Evolutionary conservation across 2,797 vertebrate genomes (phyloP), one percentile per base, ranked within the genome.

Genomic region (Aulostomus chinensis): DNA sequence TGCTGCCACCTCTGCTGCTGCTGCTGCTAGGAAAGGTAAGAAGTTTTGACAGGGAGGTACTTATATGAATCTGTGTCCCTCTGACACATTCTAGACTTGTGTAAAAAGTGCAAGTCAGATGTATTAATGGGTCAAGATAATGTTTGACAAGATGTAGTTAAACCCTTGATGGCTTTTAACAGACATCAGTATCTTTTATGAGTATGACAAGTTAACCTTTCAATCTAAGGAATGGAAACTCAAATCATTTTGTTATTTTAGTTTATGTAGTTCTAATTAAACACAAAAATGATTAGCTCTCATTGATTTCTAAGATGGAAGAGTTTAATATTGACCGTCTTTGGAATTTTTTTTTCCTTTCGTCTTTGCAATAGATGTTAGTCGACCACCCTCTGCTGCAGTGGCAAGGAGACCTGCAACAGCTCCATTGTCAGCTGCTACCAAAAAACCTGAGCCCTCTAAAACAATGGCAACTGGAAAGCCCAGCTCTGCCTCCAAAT

Each of bases 1-100:
- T 5, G 41, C 66, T n/a, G n/a, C n/a, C n/a, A n/a, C n/a, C 42
- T 30, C 76, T 50, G 52, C 61, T 8, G 24, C 64, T 29, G 42
- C 68, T 48, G 35, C 74, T 49, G 47, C 59, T 5, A 90, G 77
- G 73, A 93, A 86, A 91, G 91, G 92, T 92, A 1, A 32, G 52
- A 30, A 3, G 2, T 40, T 47, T 5, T 33, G 14, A 15, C 4
- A 2, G 3, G 1, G 16, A 51, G 7, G 18, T 3, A 1, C 2
- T 17, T 1, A 7, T 34, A 3, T 21, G 20, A 3, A 21, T 21
- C 20, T 21, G 3, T 6, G 20, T 21, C 20, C 20, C 20, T 21
- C 6, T 21, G n/a, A n/a, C n/a, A n/a, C n/a, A n/a, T n/a, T n/a
- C n/a, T n/a, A n/a, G n/a, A n/a, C n/a, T n/a, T n/a, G n/a, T n/a